Percentiles rank a stretch among this genome's conserved stretches.
Evolutionary conservation across 1,140 invertebrate species (phyloP).

Genomic region (Pemphigus obesinymphae): DNA sequence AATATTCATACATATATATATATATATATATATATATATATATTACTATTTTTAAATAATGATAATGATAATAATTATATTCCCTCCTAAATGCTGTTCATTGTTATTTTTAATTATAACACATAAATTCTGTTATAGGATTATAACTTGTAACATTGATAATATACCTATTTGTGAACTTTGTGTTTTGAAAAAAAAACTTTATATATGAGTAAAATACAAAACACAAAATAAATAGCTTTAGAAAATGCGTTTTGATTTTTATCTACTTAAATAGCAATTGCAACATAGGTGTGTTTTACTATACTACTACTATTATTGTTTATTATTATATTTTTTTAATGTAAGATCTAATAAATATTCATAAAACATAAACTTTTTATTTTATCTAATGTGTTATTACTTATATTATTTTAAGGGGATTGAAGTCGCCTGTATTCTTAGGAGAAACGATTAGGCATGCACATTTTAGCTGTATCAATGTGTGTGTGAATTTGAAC

Average conservation of each 20-base stretch:
- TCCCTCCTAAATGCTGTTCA: not conserved
- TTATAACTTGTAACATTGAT: not conserved
- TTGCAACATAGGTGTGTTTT: not conserved
- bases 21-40: not conserved
- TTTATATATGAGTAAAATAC: not conserved
- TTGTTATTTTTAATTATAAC: not conserved
- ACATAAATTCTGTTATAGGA: not conserved
- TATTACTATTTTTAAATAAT: not conserved
- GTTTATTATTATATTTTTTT: not conserved
- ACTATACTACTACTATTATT: not conserved
- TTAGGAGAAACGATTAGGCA: no score
- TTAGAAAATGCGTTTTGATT: not conserved
- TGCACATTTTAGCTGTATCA: no score
- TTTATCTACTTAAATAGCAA: not conserved
- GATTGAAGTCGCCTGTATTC: no score
- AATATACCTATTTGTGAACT: not conserved
- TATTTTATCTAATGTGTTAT: no score
- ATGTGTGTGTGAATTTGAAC: no score
- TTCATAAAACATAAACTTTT: no score
- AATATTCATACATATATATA: not conserved
- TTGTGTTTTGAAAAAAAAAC: not conserved
- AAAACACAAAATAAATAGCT: not conserved
- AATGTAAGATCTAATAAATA: not conserved
- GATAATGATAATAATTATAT: not conserved
- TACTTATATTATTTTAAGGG: no score